Evolutionary conservation across 2,888 invertebrate genomes (phyloP).

Genomic region (Scotopteryx bipunctaria): DNA sequence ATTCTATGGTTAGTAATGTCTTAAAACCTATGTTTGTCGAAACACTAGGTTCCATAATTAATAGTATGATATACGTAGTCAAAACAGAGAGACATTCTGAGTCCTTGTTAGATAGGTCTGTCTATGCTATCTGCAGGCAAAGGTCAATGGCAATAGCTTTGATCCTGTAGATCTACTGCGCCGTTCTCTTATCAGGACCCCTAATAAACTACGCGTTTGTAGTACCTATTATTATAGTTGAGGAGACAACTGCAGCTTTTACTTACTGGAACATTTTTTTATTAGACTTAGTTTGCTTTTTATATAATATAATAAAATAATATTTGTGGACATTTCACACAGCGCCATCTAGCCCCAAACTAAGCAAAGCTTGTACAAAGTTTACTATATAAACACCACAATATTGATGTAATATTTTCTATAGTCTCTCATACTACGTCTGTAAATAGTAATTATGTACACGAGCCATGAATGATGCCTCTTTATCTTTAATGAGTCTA

Average conservation of each 20-base stretch:
- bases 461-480: slow-evolving; percentile 15
- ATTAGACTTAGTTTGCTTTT: no score
- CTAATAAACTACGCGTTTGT: slow-evolving; percentile 30
- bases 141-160: slow-evolving; percentile 28
- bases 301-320: no score
- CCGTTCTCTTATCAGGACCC: slow-evolving; percentile 38
- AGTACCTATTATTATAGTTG: slow-evolving; percentile 10
- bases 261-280: no score
- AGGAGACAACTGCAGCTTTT: background rate
- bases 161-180: slow-evolving; percentile 26
- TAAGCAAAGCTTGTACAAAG: no score
- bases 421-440: background rate
- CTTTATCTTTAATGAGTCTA: slow-evolving; percentile 8
- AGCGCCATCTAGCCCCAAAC: no score
- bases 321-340: no score
- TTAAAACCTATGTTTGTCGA: no score
- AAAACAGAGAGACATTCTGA: slow-evolving; percentile 2
- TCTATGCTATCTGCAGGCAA: slow-evolving; percentile 31
- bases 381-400: no score
- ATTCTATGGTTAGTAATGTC: no score
- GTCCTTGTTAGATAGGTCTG: slow-evolving; percentile 3
- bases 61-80: background rate
- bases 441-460: background rate
- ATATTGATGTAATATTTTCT: no score
- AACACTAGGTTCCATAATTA: no score